A percentile compares a stretch with the other conserved stretches of the same genome.
These are phyloP conservation scores for Puma concolor DNA, from an alignment of 2,113 vertebrate genomes.

Conservation along the genomic window DNA sequence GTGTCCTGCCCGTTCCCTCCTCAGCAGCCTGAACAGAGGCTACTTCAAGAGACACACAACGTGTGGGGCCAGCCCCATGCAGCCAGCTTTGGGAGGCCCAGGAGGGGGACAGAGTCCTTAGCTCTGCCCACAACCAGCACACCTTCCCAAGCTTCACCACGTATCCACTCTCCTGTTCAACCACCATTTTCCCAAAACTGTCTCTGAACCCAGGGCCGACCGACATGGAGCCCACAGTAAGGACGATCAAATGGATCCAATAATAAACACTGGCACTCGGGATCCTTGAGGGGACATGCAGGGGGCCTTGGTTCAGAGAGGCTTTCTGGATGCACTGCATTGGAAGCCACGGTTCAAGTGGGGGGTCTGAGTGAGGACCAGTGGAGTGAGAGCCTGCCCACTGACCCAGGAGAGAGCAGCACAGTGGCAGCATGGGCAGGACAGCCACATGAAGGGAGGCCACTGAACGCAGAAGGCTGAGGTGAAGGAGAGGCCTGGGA, in stretches of 20 bases:
- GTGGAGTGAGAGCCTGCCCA: background rate
- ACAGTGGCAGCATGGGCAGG: accelerated
- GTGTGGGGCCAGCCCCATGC: background rate
- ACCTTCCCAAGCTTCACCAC: no score
- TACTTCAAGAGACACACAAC: background rate
- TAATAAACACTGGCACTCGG: background rate
- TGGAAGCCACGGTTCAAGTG: background rate
- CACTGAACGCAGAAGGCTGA: background rate
- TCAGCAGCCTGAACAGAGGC: background rate
- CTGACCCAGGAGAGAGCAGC: background rate
- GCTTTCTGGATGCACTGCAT: background rate
- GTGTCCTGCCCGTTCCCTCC: background rate
- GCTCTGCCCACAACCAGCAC: background rate
- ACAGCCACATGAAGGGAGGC: background rate
- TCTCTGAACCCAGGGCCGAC: background rate
- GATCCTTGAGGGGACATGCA: no score
- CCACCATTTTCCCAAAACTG: background rate
- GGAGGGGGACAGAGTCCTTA: no score
- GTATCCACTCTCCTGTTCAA: background rate
- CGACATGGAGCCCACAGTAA: background rate
- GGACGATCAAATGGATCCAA: background rate
- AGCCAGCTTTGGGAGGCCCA: background rate
- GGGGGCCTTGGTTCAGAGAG: background rate
- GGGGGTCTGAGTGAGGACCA: background rate
- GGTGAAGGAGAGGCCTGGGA: accelerated